A percentile compares a stretch with the other conserved stretches of the same genome.
phyloP scores from a whole-genome alignment of 2,888 invertebrate species.

The Catocala sponsa region DNA sequence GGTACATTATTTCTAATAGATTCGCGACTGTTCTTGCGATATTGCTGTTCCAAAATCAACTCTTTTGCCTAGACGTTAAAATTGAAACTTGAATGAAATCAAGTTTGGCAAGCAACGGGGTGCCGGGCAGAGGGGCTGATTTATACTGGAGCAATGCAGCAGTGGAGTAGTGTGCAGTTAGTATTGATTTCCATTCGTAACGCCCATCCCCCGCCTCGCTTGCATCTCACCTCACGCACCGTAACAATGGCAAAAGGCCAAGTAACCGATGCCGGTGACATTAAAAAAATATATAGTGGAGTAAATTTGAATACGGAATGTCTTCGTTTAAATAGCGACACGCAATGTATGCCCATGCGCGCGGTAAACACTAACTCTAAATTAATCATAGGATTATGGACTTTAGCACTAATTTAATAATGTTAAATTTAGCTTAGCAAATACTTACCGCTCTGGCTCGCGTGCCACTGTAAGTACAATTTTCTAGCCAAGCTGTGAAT shows the following conservation, averaged over 20 bases:
- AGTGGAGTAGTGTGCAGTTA: conserved; percentile 86
- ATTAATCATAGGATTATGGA: conserved; percentile 23
- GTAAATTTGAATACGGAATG: conserved; percentile 46
- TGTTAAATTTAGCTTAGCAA: conserved; percentile 25
- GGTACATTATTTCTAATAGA: conserved; percentile 61
- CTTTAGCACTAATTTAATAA: conserved; percentile 26
- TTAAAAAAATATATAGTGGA: conserved; percentile 52
- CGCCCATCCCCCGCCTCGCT: conserved; percentile 68
- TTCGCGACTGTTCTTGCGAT: conserved; percentile 63
- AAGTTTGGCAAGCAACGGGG: conserved; percentile 78
- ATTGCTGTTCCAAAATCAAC: conserved; percentile 42
- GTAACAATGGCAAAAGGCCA: conserved; percentile 81
- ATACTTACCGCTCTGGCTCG: background rate
- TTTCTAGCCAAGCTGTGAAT: conserved; percentile 32
- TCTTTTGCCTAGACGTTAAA: conserved; percentile 45
- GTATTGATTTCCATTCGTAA: conserved; percentile 87
- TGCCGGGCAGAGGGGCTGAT: conserved; percentile 80
- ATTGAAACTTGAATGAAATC: conserved; percentile 53
- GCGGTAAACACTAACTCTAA: conserved; percentile 17
- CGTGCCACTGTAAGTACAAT: conserved; percentile 28
- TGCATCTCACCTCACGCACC: conserved; percentile 83
- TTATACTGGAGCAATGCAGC: conserved; percentile 88
- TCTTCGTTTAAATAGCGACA: conserved; percentile 49
- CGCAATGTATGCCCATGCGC: conserved; percentile 34
- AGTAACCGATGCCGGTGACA: conserved; percentile 60